Base-by-base conservation (phyloP, 2,797 vertebrate species). In the Sebastolobus altivelis region DNA sequence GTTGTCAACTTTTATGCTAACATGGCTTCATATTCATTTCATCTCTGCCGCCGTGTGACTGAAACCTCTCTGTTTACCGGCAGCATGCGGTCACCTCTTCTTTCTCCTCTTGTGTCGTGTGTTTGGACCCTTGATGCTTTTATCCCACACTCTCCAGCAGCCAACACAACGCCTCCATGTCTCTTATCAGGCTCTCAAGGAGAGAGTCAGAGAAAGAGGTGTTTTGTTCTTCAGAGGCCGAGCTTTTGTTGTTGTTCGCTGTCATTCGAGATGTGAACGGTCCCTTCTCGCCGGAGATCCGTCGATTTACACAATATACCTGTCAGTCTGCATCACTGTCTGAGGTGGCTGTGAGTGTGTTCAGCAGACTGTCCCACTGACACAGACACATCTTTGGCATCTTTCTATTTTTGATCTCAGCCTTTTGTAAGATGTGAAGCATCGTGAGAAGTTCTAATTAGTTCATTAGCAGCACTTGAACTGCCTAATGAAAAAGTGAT, bases 81-180 rank as follows among this genome's bases (percentile, higher is more conserved):
- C 54, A 70, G 59, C 52, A 13, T 67, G 79, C 0, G 27, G 25
- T 76, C 77, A 10, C 79, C 63, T 74, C 66, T 71, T 59, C 72
- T 66, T 38, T 76, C 40, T 70, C 38, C 43, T 79, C 65, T 67
- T 13, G 52, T 71, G 74, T 73, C 56, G 13, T 35, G 49, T 18
- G 43, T 40, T 14, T 4, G 37, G 82, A 79, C 72, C 80, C 84
- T 88, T 38, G 22, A 67, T 79, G 87, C 71, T 87, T 91, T 87
- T 79, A 86, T 88, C 87, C 89, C 77, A 79, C 89, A 40, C 88
- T 73, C 86, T 78, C 66, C 81, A 20, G 75, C 85, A 75, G 81
- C 87, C 87, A 81, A 91, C 88, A 78, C 82, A 59, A 62, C 18
- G 61, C 84, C 88, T 74, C 74, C 80, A 80, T 56, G 90, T 82